Percentiles rank a stretch among this genome's conserved stretches.
Evolutionary conservation across 2,888 invertebrate species (phyloP).

Genomic region (Drosophila neotestacea): DNA sequence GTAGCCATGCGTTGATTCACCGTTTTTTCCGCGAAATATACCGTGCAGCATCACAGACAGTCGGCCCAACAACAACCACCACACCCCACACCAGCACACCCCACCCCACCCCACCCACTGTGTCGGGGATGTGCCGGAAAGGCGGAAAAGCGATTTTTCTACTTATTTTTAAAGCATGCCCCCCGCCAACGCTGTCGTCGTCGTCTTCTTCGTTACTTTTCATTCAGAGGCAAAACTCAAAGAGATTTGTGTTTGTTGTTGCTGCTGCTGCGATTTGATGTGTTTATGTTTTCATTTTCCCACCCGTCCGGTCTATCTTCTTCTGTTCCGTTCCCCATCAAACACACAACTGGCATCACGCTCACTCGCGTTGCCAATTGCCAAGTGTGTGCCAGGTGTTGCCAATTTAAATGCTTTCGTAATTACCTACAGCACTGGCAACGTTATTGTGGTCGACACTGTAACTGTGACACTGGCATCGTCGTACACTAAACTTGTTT

Average conservation of each 20-base stretch:
- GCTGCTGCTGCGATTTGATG: constrained; percentile 70
- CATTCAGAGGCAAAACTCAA: constrained; percentile 54
- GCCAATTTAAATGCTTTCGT: constrained; percentile 72
- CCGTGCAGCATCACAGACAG: constrained; percentile 59
- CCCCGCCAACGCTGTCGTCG: background rate
- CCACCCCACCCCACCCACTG: constrained; percentile 16
- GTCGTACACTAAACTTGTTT: constrained; percentile 51
- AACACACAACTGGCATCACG: constrained; percentile 27
- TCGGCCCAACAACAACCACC: constrained; percentile 14
- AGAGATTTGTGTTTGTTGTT: constrained; percentile 63
- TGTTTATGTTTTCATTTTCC: constrained; percentile 68
- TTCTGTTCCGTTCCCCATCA: background rate
- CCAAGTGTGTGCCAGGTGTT: constrained; percentile 62
- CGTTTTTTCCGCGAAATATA: constrained; percentile 77
- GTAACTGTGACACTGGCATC: constrained; percentile 41
- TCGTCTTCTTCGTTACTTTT: constrained; percentile 37
- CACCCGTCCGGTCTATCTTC: background rate
- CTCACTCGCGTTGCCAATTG: constrained; percentile 55
- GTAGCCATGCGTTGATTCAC: constrained; percentile 70
- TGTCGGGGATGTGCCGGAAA: constrained; percentile 34
- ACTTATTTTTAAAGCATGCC: constrained; percentile 63
- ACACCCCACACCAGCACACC: constrained; percentile 1
- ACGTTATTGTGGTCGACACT: constrained; percentile 41
- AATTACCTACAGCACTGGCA: constrained; percentile 47
- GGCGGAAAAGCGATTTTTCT: constrained; percentile 79